phyloP scores from a whole-genome alignment of 92 coral and sea anemone species.

The Muricea muricata region DNA sequence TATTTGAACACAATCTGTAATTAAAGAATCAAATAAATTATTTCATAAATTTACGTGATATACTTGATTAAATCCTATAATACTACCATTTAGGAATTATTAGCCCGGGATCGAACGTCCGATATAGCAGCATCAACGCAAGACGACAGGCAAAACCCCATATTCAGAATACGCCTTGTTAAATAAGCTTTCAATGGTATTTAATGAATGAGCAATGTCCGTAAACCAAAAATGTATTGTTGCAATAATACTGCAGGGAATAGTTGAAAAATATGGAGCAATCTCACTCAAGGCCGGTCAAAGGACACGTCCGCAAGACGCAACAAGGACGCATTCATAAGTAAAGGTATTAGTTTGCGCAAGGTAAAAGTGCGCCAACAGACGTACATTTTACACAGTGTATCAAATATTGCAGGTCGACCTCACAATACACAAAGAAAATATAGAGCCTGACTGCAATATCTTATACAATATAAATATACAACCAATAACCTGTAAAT shows the following conservation, averaged over 20 bases:
- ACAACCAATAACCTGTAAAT: not conserved
- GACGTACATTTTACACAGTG: not conserved
- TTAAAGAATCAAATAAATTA: no score
- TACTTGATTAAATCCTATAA: no score
- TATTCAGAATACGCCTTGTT: not conserved
- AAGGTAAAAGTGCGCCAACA: not conserved
- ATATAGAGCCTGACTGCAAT: not conserved
- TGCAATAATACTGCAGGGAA: not conserved
- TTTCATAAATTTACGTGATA: no score
- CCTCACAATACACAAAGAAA: not conserved
- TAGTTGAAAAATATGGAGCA: not conserved
- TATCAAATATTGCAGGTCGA: not conserved
- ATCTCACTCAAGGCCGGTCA: not conserved
- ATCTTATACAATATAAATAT: not conserved
- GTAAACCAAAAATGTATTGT: not conserved
- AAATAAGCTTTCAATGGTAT: not conserved
- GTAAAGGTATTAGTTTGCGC: not conserved
- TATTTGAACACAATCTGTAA: no score
- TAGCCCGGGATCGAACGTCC: no score
- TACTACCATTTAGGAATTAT: not conserved
- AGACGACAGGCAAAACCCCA: no score
- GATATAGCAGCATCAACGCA: not conserved
- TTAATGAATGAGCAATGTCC: not conserved
- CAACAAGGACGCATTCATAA: slow-evolving; percentile 43
- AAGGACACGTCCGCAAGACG: not conserved